A percentile compares a stretch with the other conserved stretches of the same genome.
Conservation (phyloP, 1,140 invertebrate species). For the Epicauta chinensis region DNA sequence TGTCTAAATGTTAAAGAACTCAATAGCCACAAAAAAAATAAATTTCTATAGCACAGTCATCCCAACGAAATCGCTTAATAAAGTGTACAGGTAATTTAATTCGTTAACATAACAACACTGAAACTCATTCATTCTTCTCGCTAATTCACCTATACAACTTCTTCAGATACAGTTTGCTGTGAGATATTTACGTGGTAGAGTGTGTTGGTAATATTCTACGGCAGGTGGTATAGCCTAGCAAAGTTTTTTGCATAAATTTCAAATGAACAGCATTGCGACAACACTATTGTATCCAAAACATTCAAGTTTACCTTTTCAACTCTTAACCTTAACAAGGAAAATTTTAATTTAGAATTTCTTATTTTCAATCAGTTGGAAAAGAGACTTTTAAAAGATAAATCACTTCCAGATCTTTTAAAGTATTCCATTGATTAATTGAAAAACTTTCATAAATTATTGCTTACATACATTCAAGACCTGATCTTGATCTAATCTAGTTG, state of each 20-base stretch:
- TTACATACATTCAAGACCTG: background rate
- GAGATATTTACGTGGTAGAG: constrained; percentile 10
- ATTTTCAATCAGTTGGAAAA: too few relatives aligned
- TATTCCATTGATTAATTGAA: too few relatives aligned
- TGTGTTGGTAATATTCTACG: constrained; percentile 9
- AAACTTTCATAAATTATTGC: background rate
- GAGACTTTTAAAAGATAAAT: too few relatives aligned
- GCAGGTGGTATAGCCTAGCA: constrained; percentile 11
- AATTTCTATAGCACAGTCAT: too few relatives aligned
- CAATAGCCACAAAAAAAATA: too few relatives aligned
- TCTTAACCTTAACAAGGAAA: too few relatives aligned
- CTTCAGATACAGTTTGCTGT: constrained; percentile 15
- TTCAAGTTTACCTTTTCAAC: background rate
- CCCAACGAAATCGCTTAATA: too few relatives aligned
- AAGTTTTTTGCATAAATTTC: constrained; percentile 16
- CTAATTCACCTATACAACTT: background rate
- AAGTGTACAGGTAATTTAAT: too few relatives aligned
- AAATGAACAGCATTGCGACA: constrained; percentile 6
- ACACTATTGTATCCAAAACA: too few relatives aligned
- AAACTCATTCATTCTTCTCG: constrained; percentile 6
- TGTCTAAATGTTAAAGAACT: too few relatives aligned
- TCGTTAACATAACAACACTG: background rate
- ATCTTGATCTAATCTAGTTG: background rate
- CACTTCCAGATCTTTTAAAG: too few relatives aligned
- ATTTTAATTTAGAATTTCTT: too few relatives aligned